Percentiles rank a stretch among this genome's conserved stretches.
Conservation (phyloP, 2,888 invertebrate species). For the Torymus auratus region DNA sequence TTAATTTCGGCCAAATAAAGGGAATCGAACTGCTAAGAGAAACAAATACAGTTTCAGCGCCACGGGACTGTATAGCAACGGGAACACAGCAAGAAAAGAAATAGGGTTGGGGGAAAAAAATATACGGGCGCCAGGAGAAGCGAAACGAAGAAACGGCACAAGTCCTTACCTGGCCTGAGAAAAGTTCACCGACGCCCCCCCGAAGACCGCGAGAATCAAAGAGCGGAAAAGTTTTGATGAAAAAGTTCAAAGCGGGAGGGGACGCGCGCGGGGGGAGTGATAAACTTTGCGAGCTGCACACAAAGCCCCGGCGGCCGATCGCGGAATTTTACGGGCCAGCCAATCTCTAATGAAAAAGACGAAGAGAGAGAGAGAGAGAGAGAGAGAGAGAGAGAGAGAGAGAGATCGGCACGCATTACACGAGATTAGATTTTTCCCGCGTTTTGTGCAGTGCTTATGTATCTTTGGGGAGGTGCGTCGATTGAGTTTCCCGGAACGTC, state of each 20-base stretch:
- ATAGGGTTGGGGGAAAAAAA: too few relatives aligned
- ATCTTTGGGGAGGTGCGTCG: too few relatives aligned
- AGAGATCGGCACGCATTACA: conserved; percentile 22
- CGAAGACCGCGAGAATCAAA: conserved; percentile 60
- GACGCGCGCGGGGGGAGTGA: conserved; percentile 35
- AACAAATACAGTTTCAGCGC: too few relatives aligned
- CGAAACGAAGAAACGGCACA: conserved; percentile 23
- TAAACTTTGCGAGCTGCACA: conserved; percentile 59
- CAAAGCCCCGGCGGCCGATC: conserved; percentile 59
- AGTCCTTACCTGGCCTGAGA: conserved; percentile 32
- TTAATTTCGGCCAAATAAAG: too few relatives aligned
- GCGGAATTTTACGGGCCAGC: conserved; percentile 58
- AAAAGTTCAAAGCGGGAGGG: conserved; percentile 65
- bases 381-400: too few relatives aligned
- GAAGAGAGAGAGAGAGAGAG: neutral
- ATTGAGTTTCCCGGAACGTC: too few relatives aligned
- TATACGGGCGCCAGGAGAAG: too few relatives aligned
- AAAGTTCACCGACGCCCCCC: conserved; percentile 35
- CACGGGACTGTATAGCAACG: too few relatives aligned
- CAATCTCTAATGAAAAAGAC: conserved; percentile 57
- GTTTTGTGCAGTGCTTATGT: conserved; percentile 40
- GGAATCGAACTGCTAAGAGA: too few relatives aligned
- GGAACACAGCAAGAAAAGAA: too few relatives aligned
- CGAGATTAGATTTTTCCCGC: conserved; percentile 41
- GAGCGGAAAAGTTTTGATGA: conserved; percentile 69